Percentiles rank a stretch among this genome's conserved stretches.
Conservation (phyloP, 2,797 vertebrate species). For the Protosalanx chinensis region DNA sequence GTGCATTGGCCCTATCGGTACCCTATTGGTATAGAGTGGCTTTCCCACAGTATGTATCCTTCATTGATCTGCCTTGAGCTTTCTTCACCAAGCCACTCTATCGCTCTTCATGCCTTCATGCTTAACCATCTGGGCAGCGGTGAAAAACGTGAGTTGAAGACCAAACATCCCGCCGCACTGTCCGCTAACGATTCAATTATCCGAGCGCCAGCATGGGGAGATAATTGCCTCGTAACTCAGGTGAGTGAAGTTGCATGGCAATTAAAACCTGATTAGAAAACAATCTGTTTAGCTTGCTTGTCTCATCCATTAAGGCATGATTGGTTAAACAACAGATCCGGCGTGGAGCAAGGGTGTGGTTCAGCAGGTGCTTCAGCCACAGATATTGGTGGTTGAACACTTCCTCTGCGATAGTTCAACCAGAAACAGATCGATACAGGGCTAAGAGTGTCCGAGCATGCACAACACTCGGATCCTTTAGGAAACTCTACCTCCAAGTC, state of each 20-base stretch:
- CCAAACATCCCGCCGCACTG: conserved; percentile 30
- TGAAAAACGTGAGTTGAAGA: conserved; percentile 27
- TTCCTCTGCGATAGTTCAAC: conserved; percentile 16
- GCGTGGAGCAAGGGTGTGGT: conserved; percentile 13
- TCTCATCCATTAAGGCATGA: conserved; percentile 44
- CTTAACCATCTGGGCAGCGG: conserved; percentile 37
- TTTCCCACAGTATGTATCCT: conserved; percentile 28
- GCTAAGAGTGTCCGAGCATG: neutral
- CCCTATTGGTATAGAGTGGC: conserved; percentile 14
- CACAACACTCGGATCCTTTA: neutral
- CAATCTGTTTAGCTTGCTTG: conserved; percentile 40
- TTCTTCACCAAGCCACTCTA: conserved; percentile 14
- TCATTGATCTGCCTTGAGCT: conserved; percentile 41
- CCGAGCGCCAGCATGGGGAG: conserved; percentile 31
- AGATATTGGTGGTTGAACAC: neutral
- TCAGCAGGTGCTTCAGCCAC: conserved; percentile 1
- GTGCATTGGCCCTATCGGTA: conserved; percentile 4
- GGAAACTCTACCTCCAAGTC: no score
- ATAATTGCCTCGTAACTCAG: conserved; percentile 51
- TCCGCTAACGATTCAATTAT: conserved; percentile 52
- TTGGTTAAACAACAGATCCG: conserved; percentile 26
- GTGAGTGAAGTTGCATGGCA: conserved; percentile 40
- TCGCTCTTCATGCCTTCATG: conserved; percentile 37
- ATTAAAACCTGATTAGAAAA: conserved; percentile 57
- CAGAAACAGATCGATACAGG: conserved; percentile 21